These are phyloP conservation scores for Habropoda laboriosa DNA, from an alignment of 1,140 invertebrate species.

Conservation along the genomic window DNA sequence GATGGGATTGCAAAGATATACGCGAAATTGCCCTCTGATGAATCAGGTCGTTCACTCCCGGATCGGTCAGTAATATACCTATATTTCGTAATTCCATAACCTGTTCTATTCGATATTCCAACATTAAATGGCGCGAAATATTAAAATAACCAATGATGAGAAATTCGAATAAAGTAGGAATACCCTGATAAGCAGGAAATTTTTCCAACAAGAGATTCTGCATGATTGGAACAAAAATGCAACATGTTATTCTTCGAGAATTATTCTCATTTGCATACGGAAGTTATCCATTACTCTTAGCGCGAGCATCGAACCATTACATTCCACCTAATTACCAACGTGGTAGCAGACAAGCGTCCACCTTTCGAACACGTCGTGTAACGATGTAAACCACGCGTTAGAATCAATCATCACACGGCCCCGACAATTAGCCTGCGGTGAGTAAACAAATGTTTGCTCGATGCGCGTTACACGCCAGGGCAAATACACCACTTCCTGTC, in stretches of 20 bases:
- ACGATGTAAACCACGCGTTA: neutral
- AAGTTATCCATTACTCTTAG: conserved; percentile 8
- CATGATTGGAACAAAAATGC: neutral
- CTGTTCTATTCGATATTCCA: neutral
- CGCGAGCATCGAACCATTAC: conserved; percentile 7
- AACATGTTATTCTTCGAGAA: neutral
- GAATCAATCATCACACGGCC: conserved; percentile 1
- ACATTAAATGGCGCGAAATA: too few species aligned
- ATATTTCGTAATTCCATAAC: neutral
- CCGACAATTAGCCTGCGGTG: neutral
- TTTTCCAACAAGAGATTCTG: neutral
- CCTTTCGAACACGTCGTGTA: neutral
- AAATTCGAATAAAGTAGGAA: too few species aligned
- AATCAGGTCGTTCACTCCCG: neutral
- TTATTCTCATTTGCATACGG: conserved; percentile 6
- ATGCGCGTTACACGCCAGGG: neutral
- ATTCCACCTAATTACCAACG: conserved; percentile 5
- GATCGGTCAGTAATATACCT: neutral
- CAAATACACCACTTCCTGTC: conserved; percentile 33
- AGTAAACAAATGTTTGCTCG: conserved; percentile 26
- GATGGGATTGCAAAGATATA: neutral
- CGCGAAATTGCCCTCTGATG: neutral
- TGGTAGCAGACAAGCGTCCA: neutral
- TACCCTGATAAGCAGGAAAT: too few species aligned
- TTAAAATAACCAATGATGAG: too few species aligned